Evolutionary conservation across 2,113 vertebrate genomes (phyloP), one percentile per base, ranked within the genome.

Genomic region (Menura novaehollandiae): DNA sequence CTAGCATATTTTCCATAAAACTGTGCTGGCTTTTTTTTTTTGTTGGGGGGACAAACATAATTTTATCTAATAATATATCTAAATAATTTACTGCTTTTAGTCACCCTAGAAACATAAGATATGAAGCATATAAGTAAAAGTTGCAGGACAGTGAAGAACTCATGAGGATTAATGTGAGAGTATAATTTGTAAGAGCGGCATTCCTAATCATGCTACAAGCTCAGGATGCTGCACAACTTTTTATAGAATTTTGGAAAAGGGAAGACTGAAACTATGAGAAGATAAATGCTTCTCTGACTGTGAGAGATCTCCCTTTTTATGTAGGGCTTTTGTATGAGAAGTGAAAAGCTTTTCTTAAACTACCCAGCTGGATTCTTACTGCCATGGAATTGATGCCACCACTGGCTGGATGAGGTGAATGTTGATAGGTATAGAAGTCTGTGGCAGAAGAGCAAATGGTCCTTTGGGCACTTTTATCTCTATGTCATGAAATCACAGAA

Each of bases 181-280:
- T 19, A 59, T 44, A 58, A 85, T 53, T 58, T 78, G 2, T 37
- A n/a, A 67, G 14, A 11, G 14, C 80, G 19, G 8, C 35, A 80
- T 60, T 55, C 19, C 30, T 26, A 73, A n/a, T 30, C 24, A 62
- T n/a, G 14, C 24, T n/a, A 81, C 7, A 52, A 89, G 2, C 3
- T 7, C 24, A 39, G n/a, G 37, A 73, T 0, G 0, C 4, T 69
- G 30, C 66, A 41, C 0, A 10, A 13, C 4, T n/a, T 91, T 69
- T 69, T 33, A 51, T 2, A 43, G 11, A 83, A 19, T 11, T 77
- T 80, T 84, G 27, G 19, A 37, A 77, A 76, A 76, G 3, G 11
- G 11, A 52, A 47, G 26, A 73, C 35, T 44, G 9, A 82, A 78
- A 5, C 10, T 37, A 12, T 20, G 18, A 30, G 35, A 58, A 64